phyloP scores from a whole-genome alignment of 2,113 vertebrate genomes.

The Pachycephala philippinensis region DNA sequence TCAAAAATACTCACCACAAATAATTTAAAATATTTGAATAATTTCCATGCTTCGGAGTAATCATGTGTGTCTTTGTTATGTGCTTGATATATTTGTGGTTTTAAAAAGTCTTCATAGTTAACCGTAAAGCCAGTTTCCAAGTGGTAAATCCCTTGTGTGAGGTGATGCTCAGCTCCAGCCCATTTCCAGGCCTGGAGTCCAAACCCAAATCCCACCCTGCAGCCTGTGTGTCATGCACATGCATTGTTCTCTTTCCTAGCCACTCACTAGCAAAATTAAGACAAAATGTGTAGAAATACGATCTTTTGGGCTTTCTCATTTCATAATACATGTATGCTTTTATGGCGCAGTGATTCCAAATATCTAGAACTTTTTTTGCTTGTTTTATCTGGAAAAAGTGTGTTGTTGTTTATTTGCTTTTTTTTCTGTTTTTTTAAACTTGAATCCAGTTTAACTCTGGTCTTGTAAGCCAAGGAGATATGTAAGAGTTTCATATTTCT shows the following conservation, averaged over 20 bases:
- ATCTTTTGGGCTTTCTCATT: not conserved
- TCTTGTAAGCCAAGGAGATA: not conserved
- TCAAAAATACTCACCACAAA: not conserved
- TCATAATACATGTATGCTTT: not conserved
- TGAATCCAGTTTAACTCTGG: not conserved
- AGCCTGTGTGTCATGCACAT: not conserved
- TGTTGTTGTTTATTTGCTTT: slow-evolving; percentile 20
- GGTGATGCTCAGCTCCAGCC: not conserved
- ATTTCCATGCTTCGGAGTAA: not conserved
- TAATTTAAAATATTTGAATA: not conserved
- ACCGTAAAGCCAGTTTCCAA: not conserved
- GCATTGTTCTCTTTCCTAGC: not conserved
- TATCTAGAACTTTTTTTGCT: not conserved
- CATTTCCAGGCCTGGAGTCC: not conserved
- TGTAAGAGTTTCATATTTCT: not conserved
- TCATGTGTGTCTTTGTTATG: not conserved
- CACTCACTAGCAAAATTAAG: not conserved
- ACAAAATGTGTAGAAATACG: not conserved
- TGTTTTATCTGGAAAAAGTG: not conserved
- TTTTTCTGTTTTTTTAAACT: not conserved
- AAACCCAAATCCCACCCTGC: not conserved
- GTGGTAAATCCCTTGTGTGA: not conserved
- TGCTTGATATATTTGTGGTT: not conserved
- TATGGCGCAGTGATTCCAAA: not conserved
- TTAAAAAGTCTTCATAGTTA: not conserved